Base-by-base conservation (phyloP, 2,113 vertebrate species). In the Oncorhynchus clarkii region DNA sequence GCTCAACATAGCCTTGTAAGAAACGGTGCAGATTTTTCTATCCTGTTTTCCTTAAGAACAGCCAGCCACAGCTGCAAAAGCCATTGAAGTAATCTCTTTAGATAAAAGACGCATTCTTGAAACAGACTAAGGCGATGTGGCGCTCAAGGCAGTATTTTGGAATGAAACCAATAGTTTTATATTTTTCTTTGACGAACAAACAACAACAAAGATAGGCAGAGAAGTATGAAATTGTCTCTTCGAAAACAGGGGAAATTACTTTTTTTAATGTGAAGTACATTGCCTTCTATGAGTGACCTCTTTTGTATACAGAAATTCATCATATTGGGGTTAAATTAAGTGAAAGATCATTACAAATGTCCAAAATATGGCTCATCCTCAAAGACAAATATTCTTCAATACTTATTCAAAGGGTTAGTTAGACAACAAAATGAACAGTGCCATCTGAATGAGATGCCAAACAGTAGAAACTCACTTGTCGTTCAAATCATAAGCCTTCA, bases 201-300 rank as follows among this genome's bases (percentile, higher is more conserved):
- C 34, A 39, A 76, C 62, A 66, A 66, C 29, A 59, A 20, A 48
- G 22, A 67, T 64, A 78, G 73, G 67, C 73, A 82, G 68, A 82
- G 70, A 54, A 67, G 71, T 74, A 84, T 85, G 76, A 11, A 45
- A 45, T 11, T 11, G 8, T 45, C 11, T 45, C 39, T 11, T 45
- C 0, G 2, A 45, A 45, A 45, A 45, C 8, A 45, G 39, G 34
- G 34, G 39, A 45, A 45, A 45, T 45, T 2, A 45, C 39, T 45
- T 45, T 45, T 45, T 45, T 45, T 45, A 9, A 62, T 67, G 67
- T 81, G 74, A 64, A 73, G 72, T 62, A 48, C 13, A 78, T 79
- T 81, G 57, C 74, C 71, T 27, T 76, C 64, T 77, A 78, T 62
- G 31, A 59, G 80, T 68, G 62, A 82, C 80, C 80, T 80, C 84